Conservation (phyloP, 1,140 invertebrate genomes). For the Drosophila persimilis region DNA sequence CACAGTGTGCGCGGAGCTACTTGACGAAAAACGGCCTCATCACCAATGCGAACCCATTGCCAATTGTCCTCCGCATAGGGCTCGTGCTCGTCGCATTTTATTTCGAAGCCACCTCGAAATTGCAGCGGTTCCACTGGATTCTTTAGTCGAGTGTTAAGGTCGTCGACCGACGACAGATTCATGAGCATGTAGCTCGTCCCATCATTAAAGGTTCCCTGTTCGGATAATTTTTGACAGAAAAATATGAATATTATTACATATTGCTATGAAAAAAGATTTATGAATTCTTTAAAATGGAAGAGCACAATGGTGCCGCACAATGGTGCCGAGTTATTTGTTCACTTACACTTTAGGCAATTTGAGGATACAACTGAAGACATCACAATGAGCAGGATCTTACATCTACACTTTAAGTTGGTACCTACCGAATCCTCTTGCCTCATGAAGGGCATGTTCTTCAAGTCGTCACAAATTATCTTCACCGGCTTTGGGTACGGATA, state of each 20-base stretch:
- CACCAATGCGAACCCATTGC: slow-evolving; percentile 83
- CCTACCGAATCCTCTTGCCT: slow-evolving; percentile 70
- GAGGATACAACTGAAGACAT: too few relatives aligned
- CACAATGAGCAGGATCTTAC: too few relatives aligned
- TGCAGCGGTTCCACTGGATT: slow-evolving; percentile 83
- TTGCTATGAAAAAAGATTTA: too few relatives aligned
- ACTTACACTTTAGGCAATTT: too few relatives aligned
- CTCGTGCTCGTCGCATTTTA: slow-evolving; percentile 82
- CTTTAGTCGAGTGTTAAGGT: slow-evolving; percentile 82
- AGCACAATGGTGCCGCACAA: too few relatives aligned
- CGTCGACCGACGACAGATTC: slow-evolving; percentile 83
- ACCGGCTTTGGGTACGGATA: slow-evolving; percentile 84
- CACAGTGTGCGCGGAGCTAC: slow-evolving; percentile 84
- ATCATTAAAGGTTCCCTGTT: slow-evolving; percentile 84
- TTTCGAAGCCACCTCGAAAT: slow-evolving; percentile 84
- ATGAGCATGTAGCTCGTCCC: slow-evolving; percentile 84
- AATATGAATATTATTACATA: too few relatives aligned
- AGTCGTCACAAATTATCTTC: slow-evolving; percentile 24
- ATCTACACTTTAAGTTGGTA: neutral
- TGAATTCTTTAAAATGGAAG: too few relatives aligned
- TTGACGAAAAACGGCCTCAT: slow-evolving; percentile 78
- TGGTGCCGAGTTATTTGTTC: too few relatives aligned
- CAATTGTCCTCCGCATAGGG: slow-evolving; percentile 84
- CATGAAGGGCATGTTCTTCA: slow-evolving; percentile 63
- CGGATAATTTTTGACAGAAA: too few relatives aligned